Conservation (phyloP, 2,797 vertebrate genomes). For the Lutjanus argentimaculatus region DNA sequence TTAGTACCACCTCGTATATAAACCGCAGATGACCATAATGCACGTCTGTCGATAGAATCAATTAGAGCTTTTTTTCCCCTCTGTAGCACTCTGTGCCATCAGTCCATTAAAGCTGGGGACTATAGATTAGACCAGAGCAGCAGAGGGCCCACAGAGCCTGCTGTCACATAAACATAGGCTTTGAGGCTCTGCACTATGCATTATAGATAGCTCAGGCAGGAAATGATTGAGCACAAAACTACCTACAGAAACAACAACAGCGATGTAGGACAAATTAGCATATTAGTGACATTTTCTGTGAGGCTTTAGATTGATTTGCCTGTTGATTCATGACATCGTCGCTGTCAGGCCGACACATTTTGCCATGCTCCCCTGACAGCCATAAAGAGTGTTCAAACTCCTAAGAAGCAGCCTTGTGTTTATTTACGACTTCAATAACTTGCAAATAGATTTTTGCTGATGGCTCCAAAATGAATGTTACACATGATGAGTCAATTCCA, state of each 20-base stretch:
- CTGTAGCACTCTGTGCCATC: slow-evolving; percentile 51
- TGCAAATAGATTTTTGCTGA: slow-evolving; percentile 64
- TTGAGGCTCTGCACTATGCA: slow-evolving; percentile 36
- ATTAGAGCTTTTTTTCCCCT: slow-evolving; percentile 58
- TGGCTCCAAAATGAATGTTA: slow-evolving; percentile 62
- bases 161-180: slow-evolving; percentile 59
- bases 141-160: slow-evolving; percentile 34
- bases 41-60: slow-evolving; percentile 69
- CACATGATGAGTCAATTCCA: slow-evolving; percentile 46
- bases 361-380: slow-evolving; percentile 47
- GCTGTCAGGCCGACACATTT: slow-evolving; percentile 52
- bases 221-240: slow-evolving; percentile 36
- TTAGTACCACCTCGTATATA: slow-evolving; percentile 46
- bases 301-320: slow-evolving; percentile 57
- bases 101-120: slow-evolving; percentile 72
- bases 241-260: slow-evolving; percentile 26
- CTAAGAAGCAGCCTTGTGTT: slow-evolving; percentile 44
- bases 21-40: slow-evolving; percentile 56
- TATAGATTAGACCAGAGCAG: slow-evolving; percentile 72
- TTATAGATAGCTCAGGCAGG: slow-evolving; percentile 39
- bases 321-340: slow-evolving; percentile 51
- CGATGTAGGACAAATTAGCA: slow-evolving; percentile 45
- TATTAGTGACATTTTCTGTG: slow-evolving; percentile 40
- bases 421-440: slow-evolving; percentile 70
- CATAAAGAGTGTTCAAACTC: slow-evolving; percentile 45